Evolutionary conservation across 2,797 vertebrate species (phyloP).

Genomic region (Avahi laniger): DNA sequence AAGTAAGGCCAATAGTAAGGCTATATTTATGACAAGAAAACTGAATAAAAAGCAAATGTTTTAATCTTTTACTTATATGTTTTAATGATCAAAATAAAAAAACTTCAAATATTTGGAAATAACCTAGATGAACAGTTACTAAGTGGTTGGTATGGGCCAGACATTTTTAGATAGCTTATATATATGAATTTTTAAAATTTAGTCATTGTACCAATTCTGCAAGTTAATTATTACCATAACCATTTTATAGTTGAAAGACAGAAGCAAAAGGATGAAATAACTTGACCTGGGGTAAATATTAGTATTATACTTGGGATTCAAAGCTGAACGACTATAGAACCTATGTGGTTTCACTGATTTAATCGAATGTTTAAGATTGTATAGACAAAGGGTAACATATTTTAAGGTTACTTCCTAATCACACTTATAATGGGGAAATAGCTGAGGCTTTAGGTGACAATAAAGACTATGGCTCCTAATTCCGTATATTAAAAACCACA

Average conservation of each 20-base stretch:
- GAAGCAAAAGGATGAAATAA: not conserved
- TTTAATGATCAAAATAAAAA: not conserved
- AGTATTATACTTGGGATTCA: not conserved
- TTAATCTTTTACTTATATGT: not conserved
- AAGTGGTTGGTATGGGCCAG: not conserved
- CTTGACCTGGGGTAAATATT: not conserved
- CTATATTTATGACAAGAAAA: not conserved
- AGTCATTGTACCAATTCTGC: not conserved
- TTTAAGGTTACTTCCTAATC: slow-evolving; percentile 6
- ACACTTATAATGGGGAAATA: not conserved
- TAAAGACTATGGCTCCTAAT: not conserved
- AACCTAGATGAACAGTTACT: not conserved
- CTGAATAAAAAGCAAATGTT: not conserved
- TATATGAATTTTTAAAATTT: not conserved
- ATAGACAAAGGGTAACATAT: not conserved
- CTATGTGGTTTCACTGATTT: not conserved
- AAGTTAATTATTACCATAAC: not conserved
- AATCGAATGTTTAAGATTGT: not conserved
- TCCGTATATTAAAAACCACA: not conserved
- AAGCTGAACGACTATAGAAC: not conserved
- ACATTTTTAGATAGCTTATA: not conserved
- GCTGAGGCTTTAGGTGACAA: not conserved
- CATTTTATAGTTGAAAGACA: not conserved
- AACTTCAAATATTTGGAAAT: not conserved
- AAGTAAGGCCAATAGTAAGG: not conserved